phyloP scores from a whole-genome alignment of 1,140 invertebrate species.

The Camponotus vicinus region DNA sequence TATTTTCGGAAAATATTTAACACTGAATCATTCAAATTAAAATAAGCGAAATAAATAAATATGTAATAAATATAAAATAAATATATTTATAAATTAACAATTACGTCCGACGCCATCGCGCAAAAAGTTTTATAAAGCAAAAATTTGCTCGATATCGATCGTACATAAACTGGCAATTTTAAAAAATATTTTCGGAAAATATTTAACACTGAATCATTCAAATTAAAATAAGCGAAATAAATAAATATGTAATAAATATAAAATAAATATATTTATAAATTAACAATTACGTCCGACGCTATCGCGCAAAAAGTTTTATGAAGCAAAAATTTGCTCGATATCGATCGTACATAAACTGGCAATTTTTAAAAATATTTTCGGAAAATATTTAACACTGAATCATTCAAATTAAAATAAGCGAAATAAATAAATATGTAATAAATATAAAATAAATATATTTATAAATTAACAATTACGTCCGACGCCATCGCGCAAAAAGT shows the following conservation, averaged over 20 bases:
- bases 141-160: not conserved
- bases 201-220: not conserved
- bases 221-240: not conserved
- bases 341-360: not conserved
- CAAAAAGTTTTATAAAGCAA: slow-evolving; percentile 1
- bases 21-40: not conserved
- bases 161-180: not conserved
- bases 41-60: not conserved
- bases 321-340: not conserved
- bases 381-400: not conserved
- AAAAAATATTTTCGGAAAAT: not conserved
- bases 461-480: not conserved
- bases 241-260: not conserved
- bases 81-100: not conserved
- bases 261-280: not conserved
- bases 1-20: not conserved
- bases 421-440: not conserved
- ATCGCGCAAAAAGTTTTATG: slow-evolving; percentile 14
- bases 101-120: not conserved
- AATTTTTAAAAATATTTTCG: not conserved
- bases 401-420: not conserved
- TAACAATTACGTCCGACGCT: not conserved
- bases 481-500: slow-evolving; percentile 4
- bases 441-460: not conserved
- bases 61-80: not conserved